Evolutionary conservation across 1,140 invertebrate genomes (phyloP).

Genomic region (Brachionus asplanchnoidis): DNA sequence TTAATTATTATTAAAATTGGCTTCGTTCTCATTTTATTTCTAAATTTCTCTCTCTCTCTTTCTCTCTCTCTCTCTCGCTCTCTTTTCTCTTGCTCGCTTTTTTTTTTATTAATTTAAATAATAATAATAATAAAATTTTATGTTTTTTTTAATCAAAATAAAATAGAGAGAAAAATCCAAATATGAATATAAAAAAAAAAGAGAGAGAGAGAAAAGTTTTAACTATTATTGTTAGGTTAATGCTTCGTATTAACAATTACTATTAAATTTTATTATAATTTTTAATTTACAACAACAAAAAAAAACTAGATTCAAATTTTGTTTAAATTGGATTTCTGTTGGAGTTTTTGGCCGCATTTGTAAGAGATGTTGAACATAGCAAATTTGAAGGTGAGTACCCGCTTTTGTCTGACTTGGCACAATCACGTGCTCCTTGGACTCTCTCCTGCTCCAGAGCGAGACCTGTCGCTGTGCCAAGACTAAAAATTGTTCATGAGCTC

Average conservation of each 20-base stretch:
- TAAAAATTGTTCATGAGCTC: neutral
- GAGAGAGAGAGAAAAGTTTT: no score
- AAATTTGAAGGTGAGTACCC: neutral
- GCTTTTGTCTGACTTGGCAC: neutral
- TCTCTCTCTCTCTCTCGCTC: neutral
- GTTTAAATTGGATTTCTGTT: neutral
- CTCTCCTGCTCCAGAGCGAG: neutral
- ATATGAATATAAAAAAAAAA: neutral
- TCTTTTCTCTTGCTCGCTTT: neutral
- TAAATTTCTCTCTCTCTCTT: neutral
- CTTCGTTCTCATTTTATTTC: slow-evolving; percentile 3
- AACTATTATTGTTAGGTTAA: slow-evolving; percentile 15
- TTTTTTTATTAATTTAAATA: neutral
- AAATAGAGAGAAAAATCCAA: neutral
- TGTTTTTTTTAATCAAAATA: slow-evolving; percentile 23
- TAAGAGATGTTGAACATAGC: neutral
- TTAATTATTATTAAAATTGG: slow-evolving; percentile 25
- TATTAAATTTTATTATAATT: neutral
- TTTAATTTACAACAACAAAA: neutral
- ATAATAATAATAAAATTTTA: slow-evolving; percentile 31
- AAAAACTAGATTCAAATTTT: neutral
- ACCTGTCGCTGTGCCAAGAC: neutral
- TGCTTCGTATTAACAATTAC: neutral
- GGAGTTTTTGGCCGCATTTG: neutral
- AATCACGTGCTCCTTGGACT: neutral